A percentile compares a stretch with the other conserved stretches of the same genome.
Conservation (phyloP, 2,888 invertebrate species). For the Linnaemya tessellans region DNA sequence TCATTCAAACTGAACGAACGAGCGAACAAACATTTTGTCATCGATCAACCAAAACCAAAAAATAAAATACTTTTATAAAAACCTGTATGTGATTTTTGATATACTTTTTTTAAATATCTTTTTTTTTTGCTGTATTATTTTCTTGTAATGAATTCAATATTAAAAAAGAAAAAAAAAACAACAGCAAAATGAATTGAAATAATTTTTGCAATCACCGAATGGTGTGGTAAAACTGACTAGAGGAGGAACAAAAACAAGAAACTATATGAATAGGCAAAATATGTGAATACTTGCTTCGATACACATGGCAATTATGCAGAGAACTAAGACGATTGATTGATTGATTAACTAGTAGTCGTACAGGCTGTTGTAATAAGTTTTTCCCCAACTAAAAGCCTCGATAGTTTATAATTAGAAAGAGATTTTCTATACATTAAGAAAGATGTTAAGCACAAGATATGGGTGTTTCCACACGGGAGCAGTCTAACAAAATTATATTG, state of each 20-base stretch:
- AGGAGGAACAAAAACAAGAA: slow-evolving; percentile 18
- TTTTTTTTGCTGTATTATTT: neutral
- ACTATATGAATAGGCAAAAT: slow-evolving; percentile 24
- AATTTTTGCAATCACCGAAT: slow-evolving; percentile 60
- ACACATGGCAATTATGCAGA: slow-evolving; percentile 25
- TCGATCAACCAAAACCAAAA: slow-evolving; percentile 68
- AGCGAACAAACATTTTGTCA: slow-evolving; percentile 56
- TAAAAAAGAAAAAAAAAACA: slow-evolving; percentile 19
- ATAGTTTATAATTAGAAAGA: too few species aligned
- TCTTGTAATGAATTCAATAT: slow-evolving; percentile 33
- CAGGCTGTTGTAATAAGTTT: too few species aligned
- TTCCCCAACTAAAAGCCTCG: too few species aligned
- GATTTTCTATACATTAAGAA: too few species aligned
- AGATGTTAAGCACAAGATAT: too few species aligned
- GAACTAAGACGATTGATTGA: slow-evolving; percentile 14
- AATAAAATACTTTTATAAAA: slow-evolving; percentile 37
- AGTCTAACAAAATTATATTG: too few species aligned
- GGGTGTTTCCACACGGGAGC: too few species aligned
- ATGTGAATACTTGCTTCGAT: slow-evolving; percentile 16
- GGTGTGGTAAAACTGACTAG: slow-evolving; percentile 36
- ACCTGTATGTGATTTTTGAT: slow-evolving; percentile 47
- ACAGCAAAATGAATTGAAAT: slow-evolving; percentile 56
- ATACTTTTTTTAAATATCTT: neutral
- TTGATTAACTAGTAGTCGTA: too few species aligned
- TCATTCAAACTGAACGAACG: slow-evolving; percentile 12